A percentile compares a stretch with the other conserved stretches of the same genome.
Conservation (phyloP, 2,797 vertebrate species). For the Phalloptychus januarius region DNA sequence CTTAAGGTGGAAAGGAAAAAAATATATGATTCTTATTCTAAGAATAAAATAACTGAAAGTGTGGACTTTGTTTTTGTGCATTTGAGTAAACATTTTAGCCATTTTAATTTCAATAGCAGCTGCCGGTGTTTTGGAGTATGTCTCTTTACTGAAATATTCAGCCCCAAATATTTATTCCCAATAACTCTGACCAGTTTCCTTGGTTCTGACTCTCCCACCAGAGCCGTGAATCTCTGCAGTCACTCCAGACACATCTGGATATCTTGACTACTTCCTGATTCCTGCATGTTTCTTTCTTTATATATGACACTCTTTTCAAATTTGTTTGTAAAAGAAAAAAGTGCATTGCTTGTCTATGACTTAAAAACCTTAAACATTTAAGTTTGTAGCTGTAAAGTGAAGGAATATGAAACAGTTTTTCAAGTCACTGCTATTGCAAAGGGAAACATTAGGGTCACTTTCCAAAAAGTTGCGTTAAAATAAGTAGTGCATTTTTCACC, state of each 20-base stretch:
- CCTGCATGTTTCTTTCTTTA: not conserved
- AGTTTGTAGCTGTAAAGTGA: not conserved
- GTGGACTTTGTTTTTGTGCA: not conserved
- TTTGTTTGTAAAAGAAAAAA: not conserved
- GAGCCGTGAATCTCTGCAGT: not conserved
- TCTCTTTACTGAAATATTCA: not conserved
- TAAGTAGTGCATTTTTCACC: too few relatives aligned
- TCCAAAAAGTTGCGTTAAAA: too few relatives aligned
- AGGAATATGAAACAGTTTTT: not conserved
- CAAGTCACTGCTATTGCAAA: not conserved
- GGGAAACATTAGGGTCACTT: not conserved
- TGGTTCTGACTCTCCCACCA: not conserved
- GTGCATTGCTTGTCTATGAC: not conserved
- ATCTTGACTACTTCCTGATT: not conserved
- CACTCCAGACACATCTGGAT: not conserved
- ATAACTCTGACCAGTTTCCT: not conserved
- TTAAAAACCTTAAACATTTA: not conserved
- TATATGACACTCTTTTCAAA: not conserved
- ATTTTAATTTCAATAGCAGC: not conserved
- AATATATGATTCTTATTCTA: not conserved
- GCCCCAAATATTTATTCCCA: not conserved
- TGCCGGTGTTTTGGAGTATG: not conserved
- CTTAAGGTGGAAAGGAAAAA: not conserved
- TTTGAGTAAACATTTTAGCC: not conserved
- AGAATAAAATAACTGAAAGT: not conserved